phyloP scores from a whole-genome alignment of 2,113 vertebrate genomes.

The Onychorhynchus coronatus region DNA sequence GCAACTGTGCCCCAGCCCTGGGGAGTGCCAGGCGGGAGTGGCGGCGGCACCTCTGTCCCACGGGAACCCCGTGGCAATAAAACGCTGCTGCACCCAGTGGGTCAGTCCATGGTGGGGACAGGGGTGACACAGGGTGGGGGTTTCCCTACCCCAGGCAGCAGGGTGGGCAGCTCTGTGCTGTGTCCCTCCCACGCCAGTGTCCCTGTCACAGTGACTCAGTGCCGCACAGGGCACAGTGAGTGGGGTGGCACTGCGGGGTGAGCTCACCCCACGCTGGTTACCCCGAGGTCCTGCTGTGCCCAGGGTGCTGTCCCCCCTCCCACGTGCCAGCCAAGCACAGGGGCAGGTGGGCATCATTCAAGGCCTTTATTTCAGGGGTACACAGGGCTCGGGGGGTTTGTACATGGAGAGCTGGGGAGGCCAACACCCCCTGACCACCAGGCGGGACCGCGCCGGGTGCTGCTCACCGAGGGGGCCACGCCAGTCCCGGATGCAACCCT shows the following conservation, averaged over 20 bases:
- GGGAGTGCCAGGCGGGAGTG: rapidly evolving
- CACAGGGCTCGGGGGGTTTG: not conserved
- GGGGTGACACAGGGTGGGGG: rapidly evolving
- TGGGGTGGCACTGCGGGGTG: rapidly evolving
- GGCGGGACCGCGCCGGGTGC: rapidly evolving
- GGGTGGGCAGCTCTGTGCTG: not conserved
- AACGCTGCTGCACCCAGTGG: not conserved
- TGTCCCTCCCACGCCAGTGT: not conserved
- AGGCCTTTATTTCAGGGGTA: conserved; percentile 29
- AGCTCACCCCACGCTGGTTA: not conserved
- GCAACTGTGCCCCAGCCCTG: rapidly evolving
- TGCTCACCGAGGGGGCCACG: rapidly evolving
- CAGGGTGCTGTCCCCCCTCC: not conserved
- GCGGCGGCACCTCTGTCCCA: not conserved
- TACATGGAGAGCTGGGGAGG: not conserved
- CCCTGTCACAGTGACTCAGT: rapidly evolving
- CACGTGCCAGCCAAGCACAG: rapidly evolving
- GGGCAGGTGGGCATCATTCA: not conserved
- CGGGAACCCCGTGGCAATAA: not conserved
- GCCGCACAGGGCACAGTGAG: rapidly evolving
- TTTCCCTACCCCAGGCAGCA: rapidly evolving
- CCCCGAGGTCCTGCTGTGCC: not conserved
- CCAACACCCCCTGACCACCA: rapidly evolving
- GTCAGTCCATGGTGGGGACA: rapidly evolving
- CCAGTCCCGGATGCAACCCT: not conserved